Conservation (phyloP, 2,113 vertebrate genomes). For the Mus spicilegus region DNA sequence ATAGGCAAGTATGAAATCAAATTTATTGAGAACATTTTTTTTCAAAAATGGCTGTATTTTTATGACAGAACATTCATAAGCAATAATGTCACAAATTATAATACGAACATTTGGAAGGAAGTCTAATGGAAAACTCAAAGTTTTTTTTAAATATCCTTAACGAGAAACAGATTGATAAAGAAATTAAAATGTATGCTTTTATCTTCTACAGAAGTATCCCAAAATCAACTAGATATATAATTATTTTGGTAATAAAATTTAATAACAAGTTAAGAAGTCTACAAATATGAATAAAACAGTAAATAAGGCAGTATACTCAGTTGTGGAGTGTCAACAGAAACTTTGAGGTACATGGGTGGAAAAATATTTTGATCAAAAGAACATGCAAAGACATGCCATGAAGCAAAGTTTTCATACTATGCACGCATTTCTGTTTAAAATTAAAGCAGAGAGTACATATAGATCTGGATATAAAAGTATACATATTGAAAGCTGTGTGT, state of each 20-base stretch:
- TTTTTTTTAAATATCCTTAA: constrained; percentile 34
- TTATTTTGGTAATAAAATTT: not conserved
- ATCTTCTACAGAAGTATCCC: not conserved
- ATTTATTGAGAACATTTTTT: not conserved
- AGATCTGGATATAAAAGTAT: not conserved
- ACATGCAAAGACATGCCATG: not conserved
- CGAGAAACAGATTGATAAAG: not conserved
- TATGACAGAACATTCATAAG: not conserved
- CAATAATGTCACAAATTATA: not conserved
- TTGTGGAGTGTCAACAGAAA: no score
- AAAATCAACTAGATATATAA: not conserved
- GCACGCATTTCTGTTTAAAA: not conserved
- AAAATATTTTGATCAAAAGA: not conserved
- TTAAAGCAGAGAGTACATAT: not conserved
- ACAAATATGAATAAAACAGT: not conserved
- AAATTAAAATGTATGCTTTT: constrained; percentile 3
- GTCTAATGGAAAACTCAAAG: constrained; percentile 20
- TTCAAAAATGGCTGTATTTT: constrained; percentile 1
- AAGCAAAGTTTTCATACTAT: not conserved
- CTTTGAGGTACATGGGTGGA: not conserved
- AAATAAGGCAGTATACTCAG: not conserved
- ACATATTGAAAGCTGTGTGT: not conserved
- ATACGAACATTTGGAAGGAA: constrained; percentile 45
- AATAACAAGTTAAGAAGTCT: not conserved
- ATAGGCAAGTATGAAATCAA: not conserved